phyloP scores from a whole-genome alignment of 2,113 vertebrate species.

The Planiliza haematocheilus region DNA sequence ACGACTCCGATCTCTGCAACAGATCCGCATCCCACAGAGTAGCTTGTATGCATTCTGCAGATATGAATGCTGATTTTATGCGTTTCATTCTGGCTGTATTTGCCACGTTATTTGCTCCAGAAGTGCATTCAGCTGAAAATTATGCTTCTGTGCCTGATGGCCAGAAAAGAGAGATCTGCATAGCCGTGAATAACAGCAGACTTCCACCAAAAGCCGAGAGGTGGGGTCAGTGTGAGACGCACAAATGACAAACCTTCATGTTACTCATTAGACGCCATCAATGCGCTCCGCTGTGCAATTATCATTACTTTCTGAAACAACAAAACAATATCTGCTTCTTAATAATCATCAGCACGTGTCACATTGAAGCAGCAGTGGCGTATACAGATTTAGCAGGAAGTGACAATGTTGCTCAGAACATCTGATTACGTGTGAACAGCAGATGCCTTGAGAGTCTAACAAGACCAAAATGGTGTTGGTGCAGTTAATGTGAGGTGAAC shows the following conservation, averaged over 20 bases:
- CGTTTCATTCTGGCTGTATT: conserved; percentile 1
- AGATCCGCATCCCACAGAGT: background rate
- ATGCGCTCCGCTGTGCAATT: background rate
- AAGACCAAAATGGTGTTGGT: conserved; percentile 51
- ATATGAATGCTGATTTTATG: background rate
- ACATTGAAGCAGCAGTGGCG: background rate
- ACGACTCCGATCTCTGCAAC: background rate
- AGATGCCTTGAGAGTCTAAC: conserved; percentile 56
- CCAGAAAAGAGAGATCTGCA: conserved; percentile 24
- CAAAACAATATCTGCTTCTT: background rate
- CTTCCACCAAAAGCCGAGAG: conserved; percentile 13
- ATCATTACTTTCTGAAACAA: background rate
- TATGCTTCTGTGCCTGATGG: conserved; percentile 25
- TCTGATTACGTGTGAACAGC: conserved; percentile 64
- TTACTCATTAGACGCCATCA: background rate
- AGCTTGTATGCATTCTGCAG: conserved; percentile 28
- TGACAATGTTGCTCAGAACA: conserved; percentile 40
- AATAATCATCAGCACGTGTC: conserved; percentile 2
- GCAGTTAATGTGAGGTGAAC: conserved; percentile 49
- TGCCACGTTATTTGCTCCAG: conserved; percentile 29
- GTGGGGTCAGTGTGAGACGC: conserved; percentile 9
- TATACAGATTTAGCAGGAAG: conserved; percentile 45
- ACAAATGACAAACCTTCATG: conserved; percentile 19
- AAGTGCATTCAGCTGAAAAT: conserved; percentile 62
- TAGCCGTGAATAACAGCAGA: conserved; percentile 37